phyloP scores from a whole-genome alignment of 2,888 invertebrate species.

The Rhyacophila evoluta region DNA sequence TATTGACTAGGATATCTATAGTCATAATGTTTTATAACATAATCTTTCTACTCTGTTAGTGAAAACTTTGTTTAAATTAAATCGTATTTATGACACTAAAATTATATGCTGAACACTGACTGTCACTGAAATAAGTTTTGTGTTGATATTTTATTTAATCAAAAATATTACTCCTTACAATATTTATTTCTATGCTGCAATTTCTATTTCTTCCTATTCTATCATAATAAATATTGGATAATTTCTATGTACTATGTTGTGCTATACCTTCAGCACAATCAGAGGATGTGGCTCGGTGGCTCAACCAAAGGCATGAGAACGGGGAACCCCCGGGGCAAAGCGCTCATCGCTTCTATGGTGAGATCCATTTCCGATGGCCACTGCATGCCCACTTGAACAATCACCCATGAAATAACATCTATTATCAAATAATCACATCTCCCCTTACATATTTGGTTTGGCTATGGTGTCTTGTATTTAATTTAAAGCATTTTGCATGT shows the following conservation, averaged over 20 bases:
- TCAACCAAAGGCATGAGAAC: slow-evolving; percentile 63
- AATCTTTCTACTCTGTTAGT: no score
- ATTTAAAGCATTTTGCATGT: background rate
- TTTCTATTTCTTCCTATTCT: slow-evolving; percentile 29
- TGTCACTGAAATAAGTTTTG: no score
- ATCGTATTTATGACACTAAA: no score
- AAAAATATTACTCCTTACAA: no score
- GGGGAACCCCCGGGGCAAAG: slow-evolving; percentile 61
- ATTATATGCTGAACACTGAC: no score
- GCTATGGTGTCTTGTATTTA: background rate
- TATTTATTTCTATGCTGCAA: background rate
- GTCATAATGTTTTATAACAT: no score
- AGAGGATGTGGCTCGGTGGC: slow-evolving; percentile 68
- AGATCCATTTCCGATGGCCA: slow-evolving; percentile 57
- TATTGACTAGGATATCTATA: no score
- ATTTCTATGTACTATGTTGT: slow-evolving; percentile 59
- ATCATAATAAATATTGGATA: slow-evolving; percentile 32
- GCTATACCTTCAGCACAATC: slow-evolving; percentile 68
- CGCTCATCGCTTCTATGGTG: slow-evolving; percentile 69
- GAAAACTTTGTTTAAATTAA: no score
- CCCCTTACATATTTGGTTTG: slow-evolving; percentile 6
- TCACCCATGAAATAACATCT: background rate
- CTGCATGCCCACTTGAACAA: slow-evolving; percentile 17
- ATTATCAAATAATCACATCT: background rate
- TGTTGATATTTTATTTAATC: background rate